Percentiles rank a stretch among this genome's conserved stretches.
Evolutionary conservation across 2,797 vertebrate species (phyloP).

Genomic region (Streptopelia turtur): DNA sequence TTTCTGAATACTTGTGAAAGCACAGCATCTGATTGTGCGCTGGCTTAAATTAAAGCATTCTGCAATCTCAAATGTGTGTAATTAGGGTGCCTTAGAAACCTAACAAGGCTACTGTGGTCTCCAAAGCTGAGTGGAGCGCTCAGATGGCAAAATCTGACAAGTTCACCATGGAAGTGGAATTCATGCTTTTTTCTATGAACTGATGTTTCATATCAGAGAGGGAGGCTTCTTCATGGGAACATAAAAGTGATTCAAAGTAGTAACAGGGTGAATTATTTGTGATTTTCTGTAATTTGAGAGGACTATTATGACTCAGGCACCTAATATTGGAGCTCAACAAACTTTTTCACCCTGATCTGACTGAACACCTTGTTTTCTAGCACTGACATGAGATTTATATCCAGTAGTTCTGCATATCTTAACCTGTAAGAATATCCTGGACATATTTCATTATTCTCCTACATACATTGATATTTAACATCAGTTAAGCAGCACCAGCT

Average conservation of each 20-base stretch:
- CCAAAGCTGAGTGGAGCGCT: background rate
- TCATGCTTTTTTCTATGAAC: background rate
- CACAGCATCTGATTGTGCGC: conserved; percentile 21
- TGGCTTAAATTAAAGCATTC: conserved; percentile 60
- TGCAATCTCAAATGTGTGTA: conserved; percentile 29
- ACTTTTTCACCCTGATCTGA: background rate
- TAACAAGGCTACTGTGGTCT: conserved; percentile 37
- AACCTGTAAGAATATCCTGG: background rate
- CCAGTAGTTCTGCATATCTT: background rate
- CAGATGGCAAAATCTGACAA: conserved; percentile 18
- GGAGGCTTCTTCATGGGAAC: background rate
- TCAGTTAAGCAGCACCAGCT: background rate
- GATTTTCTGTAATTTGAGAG: background rate
- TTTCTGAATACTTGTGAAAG: conserved; percentile 67
- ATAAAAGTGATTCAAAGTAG: background rate
- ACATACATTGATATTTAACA: background rate
- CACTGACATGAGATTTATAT: background rate
- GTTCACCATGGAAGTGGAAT: background rate
- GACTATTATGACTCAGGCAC: background rate
- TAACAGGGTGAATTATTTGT: background rate
- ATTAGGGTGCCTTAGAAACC: conserved; percentile 51
- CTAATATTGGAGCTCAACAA: background rate
- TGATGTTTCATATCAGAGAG: background rate
- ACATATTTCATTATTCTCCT: background rate
- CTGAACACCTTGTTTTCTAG: background rate